Evolutionary conservation across 2,113 vertebrate species (phyloP), one percentile per base, ranked within the genome.

Genomic region (Halcyon malimbica): DNA sequence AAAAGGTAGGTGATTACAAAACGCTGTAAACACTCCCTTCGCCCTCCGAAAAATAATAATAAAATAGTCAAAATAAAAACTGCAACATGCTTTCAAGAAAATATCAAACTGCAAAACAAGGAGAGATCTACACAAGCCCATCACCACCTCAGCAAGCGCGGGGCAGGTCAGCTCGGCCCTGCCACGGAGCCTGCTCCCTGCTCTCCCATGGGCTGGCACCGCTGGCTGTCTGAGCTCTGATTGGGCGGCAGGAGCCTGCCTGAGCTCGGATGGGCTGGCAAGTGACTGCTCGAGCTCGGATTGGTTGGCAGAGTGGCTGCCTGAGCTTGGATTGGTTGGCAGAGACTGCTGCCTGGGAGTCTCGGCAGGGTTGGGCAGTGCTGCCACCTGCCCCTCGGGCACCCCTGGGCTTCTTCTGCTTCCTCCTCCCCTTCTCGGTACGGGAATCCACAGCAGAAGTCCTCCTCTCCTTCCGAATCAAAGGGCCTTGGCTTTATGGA

Each of bases 11-110:
- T 93, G 91, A 94, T 97, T 97, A 96, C 96, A 97, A 96, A 97
- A 95, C 5, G 18, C 65, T 94, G 96, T 97, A 98, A 98, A 97
- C 94, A 91, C 97, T 95, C 96, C 93, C 96, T 97, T 96, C 94
- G 91, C 93, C 94, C 95, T 83, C 75, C 41, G 90, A 96, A 80
- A 70, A 65, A 87, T 23, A 83, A 82, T n/a, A 85, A 93, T 44
- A 96, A 93, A 93, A 64, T 20, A 86, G 79, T 85, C 67, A 94
- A 97, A 95, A 93, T 62, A 96, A 98, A 98, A 95, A 95, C 76
- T 39, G 95, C 90, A 96, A 98, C 98, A 98, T 97, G 98, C 98
- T 96, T 88, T 97, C 96, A 95, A 97, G 96, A 96, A 97, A 97
- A 97, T 83, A 89, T 54, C 94, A 96, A 97, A 95, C 91, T 29